phyloP scores from a whole-genome alignment of 1,140 invertebrate species.

The Phthorimaea operculella region DNA sequence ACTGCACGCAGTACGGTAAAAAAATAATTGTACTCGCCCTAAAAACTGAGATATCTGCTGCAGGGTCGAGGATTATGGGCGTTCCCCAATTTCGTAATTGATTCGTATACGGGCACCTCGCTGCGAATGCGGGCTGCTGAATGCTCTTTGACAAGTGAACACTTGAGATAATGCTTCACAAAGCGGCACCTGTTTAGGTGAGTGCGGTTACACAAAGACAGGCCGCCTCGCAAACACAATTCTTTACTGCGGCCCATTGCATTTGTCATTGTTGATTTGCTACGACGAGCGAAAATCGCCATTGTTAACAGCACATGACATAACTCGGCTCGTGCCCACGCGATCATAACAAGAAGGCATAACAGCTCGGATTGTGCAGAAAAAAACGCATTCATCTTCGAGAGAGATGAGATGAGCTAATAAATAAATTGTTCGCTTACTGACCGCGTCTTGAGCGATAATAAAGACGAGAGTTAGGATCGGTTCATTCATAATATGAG shows the following conservation, averaged over 20 bases:
- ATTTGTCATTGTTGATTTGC: slow-evolving; percentile 34
- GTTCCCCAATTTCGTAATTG: slow-evolving; percentile 34
- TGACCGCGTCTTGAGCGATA: slow-evolving; percentile 26
- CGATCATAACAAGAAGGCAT: slow-evolving; percentile 18
- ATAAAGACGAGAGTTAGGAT: slow-evolving; percentile 17
- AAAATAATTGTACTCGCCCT: slow-evolving; percentile 15
- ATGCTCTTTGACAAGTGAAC: slow-evolving; percentile 11
- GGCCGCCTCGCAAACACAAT: slow-evolving; percentile 21
- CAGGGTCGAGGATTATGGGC: slow-evolving; percentile 20
- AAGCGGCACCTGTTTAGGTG: slow-evolving; percentile 29
- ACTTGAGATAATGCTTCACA: slow-evolving; percentile 20
- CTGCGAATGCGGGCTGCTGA: slow-evolving; percentile 38
- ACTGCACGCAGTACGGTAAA: slow-evolving; percentile 9
- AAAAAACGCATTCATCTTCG: slow-evolving; percentile 5
- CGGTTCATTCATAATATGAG: slow-evolving; percentile 40
- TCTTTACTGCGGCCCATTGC: slow-evolving; percentile 28
- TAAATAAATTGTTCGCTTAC: slow-evolving; percentile 4
- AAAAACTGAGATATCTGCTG: background rate
- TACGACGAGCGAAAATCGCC: slow-evolving; percentile 31
- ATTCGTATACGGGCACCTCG: slow-evolving; percentile 36
- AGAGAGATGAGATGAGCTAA: slow-evolving; percentile 13
- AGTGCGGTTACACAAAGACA: slow-evolving; percentile 25
- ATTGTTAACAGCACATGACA: slow-evolving; percentile 38
- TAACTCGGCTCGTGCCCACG: slow-evolving; percentile 29
- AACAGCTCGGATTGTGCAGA: background rate